Evolutionary conservation across 2,888 invertebrate genomes (phyloP).

Genomic region (Bimastos eiseni): DNA sequence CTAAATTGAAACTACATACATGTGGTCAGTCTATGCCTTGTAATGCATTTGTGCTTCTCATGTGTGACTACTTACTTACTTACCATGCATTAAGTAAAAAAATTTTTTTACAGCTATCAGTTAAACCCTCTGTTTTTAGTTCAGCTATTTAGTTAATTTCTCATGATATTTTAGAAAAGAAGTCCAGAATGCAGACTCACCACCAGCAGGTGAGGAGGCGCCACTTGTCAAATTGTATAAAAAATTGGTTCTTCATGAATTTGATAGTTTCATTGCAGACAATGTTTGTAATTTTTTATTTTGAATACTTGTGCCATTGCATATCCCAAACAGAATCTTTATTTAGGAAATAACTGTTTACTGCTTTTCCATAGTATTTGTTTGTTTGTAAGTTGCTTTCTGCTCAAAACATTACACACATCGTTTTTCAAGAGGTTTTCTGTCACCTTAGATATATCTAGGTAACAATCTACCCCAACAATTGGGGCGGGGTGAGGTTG

Average conservation of each 20-base stretch:
- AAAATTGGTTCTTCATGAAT: background rate
- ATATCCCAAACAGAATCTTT: background rate
- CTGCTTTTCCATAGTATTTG: background rate
- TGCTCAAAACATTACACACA: too few relatives aligned
- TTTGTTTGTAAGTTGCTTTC: background rate
- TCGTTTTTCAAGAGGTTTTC: background rate
- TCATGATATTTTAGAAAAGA: slow-evolving; percentile 1
- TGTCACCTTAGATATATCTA: background rate
- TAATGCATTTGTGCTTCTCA: too few relatives aligned
- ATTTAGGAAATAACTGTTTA: background rate
- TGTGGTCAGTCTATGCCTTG: too few relatives aligned
- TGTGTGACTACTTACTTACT: too few relatives aligned
- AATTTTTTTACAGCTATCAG: too few relatives aligned
- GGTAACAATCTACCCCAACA: too few relatives aligned
- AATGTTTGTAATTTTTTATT: too few relatives aligned
- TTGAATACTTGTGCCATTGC: too few relatives aligned
- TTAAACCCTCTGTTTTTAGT: too few relatives aligned
- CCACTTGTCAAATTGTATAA: background rate
- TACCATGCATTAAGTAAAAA: too few relatives aligned
- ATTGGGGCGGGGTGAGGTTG: too few relatives aligned
- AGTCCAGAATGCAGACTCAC: background rate
- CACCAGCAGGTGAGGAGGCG: background rate
- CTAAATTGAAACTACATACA: too few relatives aligned
- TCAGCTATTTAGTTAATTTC: background rate
- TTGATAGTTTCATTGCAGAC: background rate